Percentiles rank a stretch among this genome's conserved stretches.
These are phyloP conservation scores for Erythrocercus mccallii DNA, from an alignment of 2,113 vertebrate genomes.

Conservation along the genomic window DNA sequence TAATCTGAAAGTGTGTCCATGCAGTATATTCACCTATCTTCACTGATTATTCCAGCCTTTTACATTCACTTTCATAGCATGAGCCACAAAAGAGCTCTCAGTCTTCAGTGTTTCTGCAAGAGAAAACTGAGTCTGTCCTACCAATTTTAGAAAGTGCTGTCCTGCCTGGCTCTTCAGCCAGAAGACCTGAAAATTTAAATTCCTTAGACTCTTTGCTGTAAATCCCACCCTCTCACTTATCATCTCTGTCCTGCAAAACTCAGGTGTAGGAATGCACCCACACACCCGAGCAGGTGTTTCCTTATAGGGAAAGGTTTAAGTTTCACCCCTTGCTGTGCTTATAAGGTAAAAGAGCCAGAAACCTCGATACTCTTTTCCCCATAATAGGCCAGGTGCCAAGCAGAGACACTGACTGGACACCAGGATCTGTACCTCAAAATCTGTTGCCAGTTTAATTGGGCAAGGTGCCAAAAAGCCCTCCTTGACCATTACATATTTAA, in stretches of 20 bases:
- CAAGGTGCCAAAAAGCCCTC: too few relatives aligned
- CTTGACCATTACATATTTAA: too few relatives aligned
- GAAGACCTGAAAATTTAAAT: not conserved
- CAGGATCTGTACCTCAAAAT: too few relatives aligned
- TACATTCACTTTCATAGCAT: not conserved
- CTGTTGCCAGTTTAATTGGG: too few relatives aligned
- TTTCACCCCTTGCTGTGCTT: too few relatives aligned
- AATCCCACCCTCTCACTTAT: not conserved
- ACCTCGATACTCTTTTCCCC: too few relatives aligned
- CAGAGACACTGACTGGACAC: too few relatives aligned
- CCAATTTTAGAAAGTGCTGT: not conserved
- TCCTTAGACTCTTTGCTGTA: not conserved
- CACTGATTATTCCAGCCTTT: not conserved
- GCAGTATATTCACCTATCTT: not conserved
- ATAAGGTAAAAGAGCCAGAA: too few relatives aligned
- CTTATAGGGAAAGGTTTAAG: too few relatives aligned
- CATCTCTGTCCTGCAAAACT: not conserved
- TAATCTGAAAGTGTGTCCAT: not conserved
- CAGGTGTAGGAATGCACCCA: too few relatives aligned
- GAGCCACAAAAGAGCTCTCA: slow-evolving; percentile 24
- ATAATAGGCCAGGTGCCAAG: too few relatives aligned
- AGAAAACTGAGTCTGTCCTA: not conserved
- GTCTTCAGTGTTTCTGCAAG: slow-evolving; percentile 18
- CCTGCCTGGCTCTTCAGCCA: not conserved
- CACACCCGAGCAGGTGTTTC: too few relatives aligned